Conservation (phyloP, 53 echinoderm and acorn worm genomes). For the Holothuria scabra region DNA sequence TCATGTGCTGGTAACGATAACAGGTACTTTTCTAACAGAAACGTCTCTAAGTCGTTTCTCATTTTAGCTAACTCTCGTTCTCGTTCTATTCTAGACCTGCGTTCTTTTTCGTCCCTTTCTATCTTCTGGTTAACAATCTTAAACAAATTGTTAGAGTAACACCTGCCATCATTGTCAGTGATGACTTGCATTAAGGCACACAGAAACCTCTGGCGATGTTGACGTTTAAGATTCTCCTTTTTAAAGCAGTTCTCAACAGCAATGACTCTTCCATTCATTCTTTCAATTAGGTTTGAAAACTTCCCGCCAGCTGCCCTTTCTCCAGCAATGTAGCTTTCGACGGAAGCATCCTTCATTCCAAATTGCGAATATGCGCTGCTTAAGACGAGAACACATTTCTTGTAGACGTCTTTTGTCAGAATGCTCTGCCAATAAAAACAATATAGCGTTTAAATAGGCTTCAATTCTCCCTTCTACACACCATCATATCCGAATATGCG, state of each 20-base stretch:
- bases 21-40: background rate
- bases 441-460: too few species aligned
- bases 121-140: background rate
- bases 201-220: background rate
- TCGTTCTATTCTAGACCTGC: background rate
- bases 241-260: background rate
- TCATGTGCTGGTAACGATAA: background rate
- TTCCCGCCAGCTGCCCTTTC: background rate
- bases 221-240: background rate
- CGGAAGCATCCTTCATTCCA: background rate
- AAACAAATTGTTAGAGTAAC: background rate
- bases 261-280: background rate
- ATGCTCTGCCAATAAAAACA: background rate
- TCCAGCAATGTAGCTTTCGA: background rate
- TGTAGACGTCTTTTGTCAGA: slow-evolving; percentile 1
- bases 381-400: slow-evolving; percentile 3
- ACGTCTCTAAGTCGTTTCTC: background rate
- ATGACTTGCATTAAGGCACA: background rate
- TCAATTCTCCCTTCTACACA: too few species aligned
- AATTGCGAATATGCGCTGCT: slow-evolving; percentile 2
- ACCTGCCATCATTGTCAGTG: background rate
- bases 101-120: background rate
- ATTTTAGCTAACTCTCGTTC: background rate
- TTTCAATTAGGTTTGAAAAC: background rate
- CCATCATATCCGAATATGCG: too few species aligned